Evolutionary conservation across 2,888 invertebrate species (phyloP), one percentile per base, ranked within the genome.

Genomic region (Apantesis nais): DNA sequence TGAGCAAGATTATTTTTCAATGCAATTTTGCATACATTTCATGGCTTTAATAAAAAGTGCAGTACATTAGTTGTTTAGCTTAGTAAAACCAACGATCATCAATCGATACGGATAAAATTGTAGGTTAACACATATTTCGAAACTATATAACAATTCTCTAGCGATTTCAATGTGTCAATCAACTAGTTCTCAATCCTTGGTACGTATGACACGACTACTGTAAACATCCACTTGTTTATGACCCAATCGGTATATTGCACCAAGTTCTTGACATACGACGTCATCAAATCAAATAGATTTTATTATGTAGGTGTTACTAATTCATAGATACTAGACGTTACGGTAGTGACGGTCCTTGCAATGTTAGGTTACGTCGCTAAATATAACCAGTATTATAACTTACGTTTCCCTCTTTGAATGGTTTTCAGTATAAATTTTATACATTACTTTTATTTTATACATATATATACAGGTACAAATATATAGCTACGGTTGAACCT

Each of bases 181-280:
- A n/a, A n/a, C 44, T 73, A 60, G 22, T 44, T 61, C 70, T 68
- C 34, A 67, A 66, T 72, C 60, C 34, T n/a, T 22, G 14, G 70
- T 77, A 78, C 76, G 70, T 77, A 75, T 74, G 76, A 71, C 77
- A 77, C 75, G 74, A 74, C 75, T 78, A 71, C 58, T 66, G 72
- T 78, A 70, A 76, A 76, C 72, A 74, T 72, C 71, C 61, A 73
- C 72, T 71, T 74, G 65, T 67, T 66, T 68, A 72, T 69, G 34
- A n/a, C 55, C 29, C 60, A 16, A 55, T 37, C 66, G 19, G 71
- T 71, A 11, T 72, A 72, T 83, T 83, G 75, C 81, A 70, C 74
- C 76, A 74, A 25, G 31, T 70, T 72, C 70, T 68, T 29, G 62
- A 66, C 1, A 25, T 48, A 12, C 74, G 74, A 75, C 62, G 70